Conservation (phyloP, 2,113 vertebrate genomes). For the Podarcis cretensis region DNA sequence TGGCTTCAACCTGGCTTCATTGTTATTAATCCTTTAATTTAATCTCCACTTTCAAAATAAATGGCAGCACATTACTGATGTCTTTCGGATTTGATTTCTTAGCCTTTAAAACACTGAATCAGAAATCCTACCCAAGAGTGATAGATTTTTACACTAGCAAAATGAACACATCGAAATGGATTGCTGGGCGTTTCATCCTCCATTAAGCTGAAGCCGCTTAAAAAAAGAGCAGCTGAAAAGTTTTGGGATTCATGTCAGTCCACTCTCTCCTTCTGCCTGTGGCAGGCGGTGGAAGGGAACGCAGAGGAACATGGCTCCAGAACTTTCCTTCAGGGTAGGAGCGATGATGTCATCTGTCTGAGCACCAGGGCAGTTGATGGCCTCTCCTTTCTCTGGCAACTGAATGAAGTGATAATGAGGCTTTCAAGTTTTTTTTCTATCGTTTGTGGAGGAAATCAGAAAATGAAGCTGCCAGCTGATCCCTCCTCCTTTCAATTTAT, state of each 20-base stretch:
- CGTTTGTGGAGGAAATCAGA: too few species aligned
- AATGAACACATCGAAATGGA: not conserved
- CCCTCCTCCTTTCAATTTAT: too few species aligned
- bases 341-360: too few species aligned
- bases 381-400: too few species aligned
- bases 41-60: slow-evolving; percentile 53
- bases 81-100: slow-evolving; percentile 44
- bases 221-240: not conserved
- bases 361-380: too few species aligned
- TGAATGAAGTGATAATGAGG: too few species aligned
- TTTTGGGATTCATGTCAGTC: not conserved
- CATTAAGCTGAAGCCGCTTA: not conserved
- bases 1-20: slow-evolving; percentile 47
- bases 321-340: too few species aligned
- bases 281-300: too few species aligned
- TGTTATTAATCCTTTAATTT: slow-evolving; percentile 57
- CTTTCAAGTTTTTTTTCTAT: too few species aligned
- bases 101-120: slow-evolving; percentile 33
- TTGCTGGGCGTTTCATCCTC: not conserved
- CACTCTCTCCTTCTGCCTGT: too few species aligned
- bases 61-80: slow-evolving; percentile 44
- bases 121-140: slow-evolving; percentile 26
- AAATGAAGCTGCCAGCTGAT: too few species aligned
- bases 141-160: slow-evolving; percentile 10
- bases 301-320: too few species aligned